Evolutionary conservation across 2,888 invertebrate genomes (phyloP).

Genomic region (Conus canariensis): DNA sequence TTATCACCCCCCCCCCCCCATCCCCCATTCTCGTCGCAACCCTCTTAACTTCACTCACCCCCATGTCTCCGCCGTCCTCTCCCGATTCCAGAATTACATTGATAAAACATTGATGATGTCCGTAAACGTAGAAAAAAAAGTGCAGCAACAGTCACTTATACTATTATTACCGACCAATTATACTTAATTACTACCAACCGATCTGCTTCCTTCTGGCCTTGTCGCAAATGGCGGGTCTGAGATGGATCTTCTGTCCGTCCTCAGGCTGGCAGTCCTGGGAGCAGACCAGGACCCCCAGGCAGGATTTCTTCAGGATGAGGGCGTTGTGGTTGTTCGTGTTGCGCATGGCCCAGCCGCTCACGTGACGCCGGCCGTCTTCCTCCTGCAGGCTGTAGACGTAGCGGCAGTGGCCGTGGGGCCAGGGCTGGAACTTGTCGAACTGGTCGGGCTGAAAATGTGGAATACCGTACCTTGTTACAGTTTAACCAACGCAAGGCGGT

Average conservation of each 20-base stretch:
- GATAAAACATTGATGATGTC: too few relatives aligned
- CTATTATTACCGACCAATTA: too few relatives aligned
- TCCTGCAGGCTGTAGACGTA: conserved; percentile 90
- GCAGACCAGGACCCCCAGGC: conserved; percentile 95
- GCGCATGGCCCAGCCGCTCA: conserved; percentile 99
- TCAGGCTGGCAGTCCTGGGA: conserved; percentile 88
- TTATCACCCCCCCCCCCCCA: too few relatives aligned
- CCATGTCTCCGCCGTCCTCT: too few relatives aligned
- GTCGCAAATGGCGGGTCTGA: conserved; percentile 97
- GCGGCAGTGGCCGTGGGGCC: conserved; percentile 97
- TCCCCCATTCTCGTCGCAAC: too few relatives aligned
- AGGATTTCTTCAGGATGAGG: conserved; percentile 84
- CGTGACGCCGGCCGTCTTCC: conserved; percentile 95
- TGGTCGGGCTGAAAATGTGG: conserved; percentile 81
- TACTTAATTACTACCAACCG: conserved; percentile 59
- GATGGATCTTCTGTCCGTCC: conserved; percentile 87
- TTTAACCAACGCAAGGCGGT: too few relatives aligned
- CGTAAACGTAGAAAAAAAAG: too few relatives aligned
- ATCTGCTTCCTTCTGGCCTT: conserved; percentile 83
- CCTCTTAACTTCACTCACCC: too few relatives aligned
- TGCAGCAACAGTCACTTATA: too few relatives aligned
- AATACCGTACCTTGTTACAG: neutral
- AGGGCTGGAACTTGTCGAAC: conserved; percentile 93
- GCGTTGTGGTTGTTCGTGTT: conserved; percentile 99
- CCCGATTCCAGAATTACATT: too few relatives aligned